Evolutionary conservation across 2,797 vertebrate genomes (phyloP).

Genomic region (Peromyscus eremicus): DNA sequence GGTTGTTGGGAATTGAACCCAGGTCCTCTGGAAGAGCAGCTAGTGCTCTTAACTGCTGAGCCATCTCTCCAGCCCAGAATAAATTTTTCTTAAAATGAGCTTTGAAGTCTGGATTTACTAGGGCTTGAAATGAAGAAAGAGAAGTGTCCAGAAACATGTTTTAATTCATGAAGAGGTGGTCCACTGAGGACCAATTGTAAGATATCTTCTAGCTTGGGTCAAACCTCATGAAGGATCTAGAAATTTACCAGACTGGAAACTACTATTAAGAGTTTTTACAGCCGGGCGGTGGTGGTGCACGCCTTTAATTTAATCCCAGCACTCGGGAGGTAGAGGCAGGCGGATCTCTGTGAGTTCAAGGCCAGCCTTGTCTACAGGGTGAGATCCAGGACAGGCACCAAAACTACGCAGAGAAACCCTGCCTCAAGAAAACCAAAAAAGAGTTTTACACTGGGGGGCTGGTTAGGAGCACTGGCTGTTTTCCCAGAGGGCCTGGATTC

Average conservation of each 20-base stretch:
- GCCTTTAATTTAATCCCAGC: too few relatives aligned
- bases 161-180: neutral
- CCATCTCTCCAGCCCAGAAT: neutral
- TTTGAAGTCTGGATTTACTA: conserved; percentile 58
- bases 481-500: neutral
- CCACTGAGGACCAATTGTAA: conserved; percentile 5
- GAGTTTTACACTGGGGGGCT: neutral
- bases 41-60: neutral
- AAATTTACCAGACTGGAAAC: conserved; percentile 52
- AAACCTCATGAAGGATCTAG: conserved; percentile 32
- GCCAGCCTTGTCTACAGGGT: too few relatives aligned
- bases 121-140: conserved; percentile 53
- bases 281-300: too few relatives aligned
- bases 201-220: conserved; percentile 31
- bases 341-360: too few relatives aligned
- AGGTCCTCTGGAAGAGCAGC: neutral
- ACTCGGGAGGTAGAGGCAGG: too few relatives aligned
- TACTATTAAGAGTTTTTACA: neutral
- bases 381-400: too few relatives aligned
- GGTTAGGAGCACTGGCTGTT: neutral
- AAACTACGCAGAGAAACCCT: too few relatives aligned
- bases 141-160: neutral
- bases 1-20: neutral
- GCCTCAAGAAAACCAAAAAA: too few relatives aligned
- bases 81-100: conserved; percentile 48